Evolutionary conservation across 2,113 vertebrate species (phyloP).

Genomic region (Cygnus buccinator): DNA sequence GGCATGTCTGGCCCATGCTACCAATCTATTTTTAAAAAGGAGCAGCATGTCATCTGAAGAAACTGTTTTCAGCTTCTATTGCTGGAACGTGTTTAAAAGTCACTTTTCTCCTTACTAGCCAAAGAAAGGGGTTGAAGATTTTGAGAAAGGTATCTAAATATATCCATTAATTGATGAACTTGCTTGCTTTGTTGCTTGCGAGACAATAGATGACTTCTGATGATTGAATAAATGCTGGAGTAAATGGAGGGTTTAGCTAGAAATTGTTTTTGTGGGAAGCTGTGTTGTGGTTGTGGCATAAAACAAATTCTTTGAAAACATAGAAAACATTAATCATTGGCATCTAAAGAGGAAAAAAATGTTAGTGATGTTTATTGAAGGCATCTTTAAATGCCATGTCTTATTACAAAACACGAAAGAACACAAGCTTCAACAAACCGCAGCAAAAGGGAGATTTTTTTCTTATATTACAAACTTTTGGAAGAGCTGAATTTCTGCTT

Average conservation of each 20-base stretch:
- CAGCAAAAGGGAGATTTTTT: background rate
- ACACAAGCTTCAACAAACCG: slow-evolving; percentile 26
- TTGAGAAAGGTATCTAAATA: background rate
- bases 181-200: background rate
- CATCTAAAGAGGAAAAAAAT: slow-evolving; percentile 18
- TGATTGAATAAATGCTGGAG: background rate
- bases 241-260: background rate
- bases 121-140: background rate
- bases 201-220: background rate
- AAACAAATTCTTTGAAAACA: slow-evolving; percentile 22
- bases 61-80: background rate
- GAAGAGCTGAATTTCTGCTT: background rate
- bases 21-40: background rate
- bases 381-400: background rate
- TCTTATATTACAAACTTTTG: background rate
- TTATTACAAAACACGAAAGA: slow-evolving; percentile 34
- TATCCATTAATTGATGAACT: background rate
- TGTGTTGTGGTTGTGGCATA: background rate
- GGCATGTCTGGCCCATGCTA: background rate
- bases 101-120: background rate
- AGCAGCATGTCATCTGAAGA: background rate
- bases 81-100: background rate
- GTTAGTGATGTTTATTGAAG: background rate
- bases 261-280: slow-evolving; percentile 4
- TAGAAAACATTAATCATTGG: background rate